phyloP scores from a whole-genome alignment of 2,888 invertebrate genomes.

The Atrina japonica region DNA sequence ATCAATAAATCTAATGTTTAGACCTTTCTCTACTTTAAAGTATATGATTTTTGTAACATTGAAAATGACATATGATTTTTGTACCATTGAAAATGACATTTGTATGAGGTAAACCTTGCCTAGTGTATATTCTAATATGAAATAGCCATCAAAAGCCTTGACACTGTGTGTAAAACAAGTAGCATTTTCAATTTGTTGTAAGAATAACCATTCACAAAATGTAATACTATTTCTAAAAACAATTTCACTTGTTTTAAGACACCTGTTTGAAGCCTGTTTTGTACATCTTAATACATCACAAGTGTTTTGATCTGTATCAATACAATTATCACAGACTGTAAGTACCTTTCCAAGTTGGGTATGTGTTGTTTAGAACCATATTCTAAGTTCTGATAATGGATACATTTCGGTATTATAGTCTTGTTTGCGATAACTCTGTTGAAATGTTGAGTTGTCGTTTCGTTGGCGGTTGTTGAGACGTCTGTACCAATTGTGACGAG shows the following conservation, averaged over 20 bases:
- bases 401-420: too few species aligned
- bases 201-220: slow-evolving; percentile 44
- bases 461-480: too few species aligned
- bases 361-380: slow-evolving; percentile 28
- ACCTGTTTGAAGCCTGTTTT: slow-evolving; percentile 6
- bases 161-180: slow-evolving; percentile 41
- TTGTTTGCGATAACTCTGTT: too few species aligned
- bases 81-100: slow-evolving; percentile 39
- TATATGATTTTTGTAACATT: slow-evolving; percentile 48
- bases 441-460: too few species aligned
- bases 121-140: slow-evolving; percentile 32
- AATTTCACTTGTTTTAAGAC: slow-evolving; percentile 41
- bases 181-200: slow-evolving; percentile 31
- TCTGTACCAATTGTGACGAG: too few species aligned
- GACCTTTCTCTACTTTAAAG: slow-evolving; percentile 39
- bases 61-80: slow-evolving; percentile 49
- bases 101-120: slow-evolving; percentile 25
- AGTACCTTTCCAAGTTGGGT: slow-evolving; percentile 32
- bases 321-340: slow-evolving; percentile 27
- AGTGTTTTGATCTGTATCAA: neutral
- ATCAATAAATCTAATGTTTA: slow-evolving; percentile 49
- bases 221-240: slow-evolving; percentile 41
- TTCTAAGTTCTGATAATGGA: slow-evolving; percentile 19
- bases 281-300: neutral
- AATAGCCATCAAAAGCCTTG: slow-evolving; percentile 29